These are phyloP conservation scores for Megaustenia siamemsis DNA, from an alignment of 2,888 invertebrate genomes.

Conservation along the genomic window DNA sequence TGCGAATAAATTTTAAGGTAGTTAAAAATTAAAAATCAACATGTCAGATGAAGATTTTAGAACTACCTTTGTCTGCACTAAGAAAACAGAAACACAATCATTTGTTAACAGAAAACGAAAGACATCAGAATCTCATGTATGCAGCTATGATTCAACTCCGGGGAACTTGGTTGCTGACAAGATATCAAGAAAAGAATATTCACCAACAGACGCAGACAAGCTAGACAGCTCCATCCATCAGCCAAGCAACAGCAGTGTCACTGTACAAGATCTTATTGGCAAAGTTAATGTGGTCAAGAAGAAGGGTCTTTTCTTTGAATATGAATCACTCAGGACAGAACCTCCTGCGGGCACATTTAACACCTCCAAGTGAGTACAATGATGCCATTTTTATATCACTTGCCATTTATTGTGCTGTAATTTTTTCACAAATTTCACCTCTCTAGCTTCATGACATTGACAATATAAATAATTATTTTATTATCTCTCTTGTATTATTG, in stretches of 20 bases:
- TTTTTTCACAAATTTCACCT: neutral
- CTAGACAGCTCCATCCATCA: slow-evolving; percentile 74
- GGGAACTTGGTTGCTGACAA: slow-evolving; percentile 55
- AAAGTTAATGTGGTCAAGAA: slow-evolving; percentile 88
- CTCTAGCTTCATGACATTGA: neutral
- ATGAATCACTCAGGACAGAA: slow-evolving; percentile 90
- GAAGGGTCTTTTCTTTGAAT: slow-evolving; percentile 91
- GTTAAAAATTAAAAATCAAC: too few relatives aligned
- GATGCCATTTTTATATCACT: neutral
- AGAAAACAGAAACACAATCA: slow-evolving; percentile 46
- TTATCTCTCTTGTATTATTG: too few relatives aligned
- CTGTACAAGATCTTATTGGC: slow-evolving; percentile 88
- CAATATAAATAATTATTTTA: too few relatives aligned
- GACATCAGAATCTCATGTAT: slow-evolving; percentile 55
- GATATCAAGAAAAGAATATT: slow-evolving; percentile 71
- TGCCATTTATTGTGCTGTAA: too few relatives aligned
- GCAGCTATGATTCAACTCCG: slow-evolving; percentile 52
- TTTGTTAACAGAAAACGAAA: slow-evolving; percentile 44
- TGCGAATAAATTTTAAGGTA: too few relatives aligned
- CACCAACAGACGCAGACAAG: slow-evolving; percentile 64
- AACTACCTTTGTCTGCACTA: slow-evolving; percentile 7
- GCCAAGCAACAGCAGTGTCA: slow-evolving; percentile 81
- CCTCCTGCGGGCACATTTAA: slow-evolving; percentile 93
- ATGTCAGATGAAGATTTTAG: slow-evolving; percentile 29
- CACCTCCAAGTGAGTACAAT: slow-evolving; percentile 86